Conservation (phyloP, 2,797 vertebrate genomes). For the Varecia variegata region DNA sequence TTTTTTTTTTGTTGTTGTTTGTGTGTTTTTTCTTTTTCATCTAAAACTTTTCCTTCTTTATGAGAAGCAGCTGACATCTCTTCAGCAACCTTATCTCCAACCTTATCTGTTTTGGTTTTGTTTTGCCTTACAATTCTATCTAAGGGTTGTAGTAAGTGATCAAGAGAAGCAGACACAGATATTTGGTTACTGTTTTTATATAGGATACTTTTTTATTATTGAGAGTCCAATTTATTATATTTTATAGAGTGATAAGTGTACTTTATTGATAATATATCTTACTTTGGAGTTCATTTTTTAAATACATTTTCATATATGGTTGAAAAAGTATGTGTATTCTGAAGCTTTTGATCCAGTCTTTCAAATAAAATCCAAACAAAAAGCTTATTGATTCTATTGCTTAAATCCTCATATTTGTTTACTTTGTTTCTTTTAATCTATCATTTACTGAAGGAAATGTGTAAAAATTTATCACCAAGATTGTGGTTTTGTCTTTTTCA, state of each 20-base stretch:
- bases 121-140: not conserved
- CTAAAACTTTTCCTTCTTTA: no score
- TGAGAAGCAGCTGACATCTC: no score
- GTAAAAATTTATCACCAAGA: not conserved
- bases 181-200: not conserved
- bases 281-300: not conserved
- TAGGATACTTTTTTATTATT: not conserved
- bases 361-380: not conserved
- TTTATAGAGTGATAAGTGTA: not conserved
- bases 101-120: no score
- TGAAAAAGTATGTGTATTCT: not conserved
- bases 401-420: not conserved
- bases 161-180: not conserved
- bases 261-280: not conserved
- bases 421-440: not conserved
- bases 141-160: not conserved
- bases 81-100: no score
- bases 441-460: not conserved
- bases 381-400: not conserved
- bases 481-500: not conserved
- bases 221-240: not conserved
- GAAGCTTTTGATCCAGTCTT: not conserved
- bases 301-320: not conserved
- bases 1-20: no score
- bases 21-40: no score